Evolutionary conservation across 2,113 vertebrate species (phyloP).

Genomic region (Oriolus oriolus): DNA sequence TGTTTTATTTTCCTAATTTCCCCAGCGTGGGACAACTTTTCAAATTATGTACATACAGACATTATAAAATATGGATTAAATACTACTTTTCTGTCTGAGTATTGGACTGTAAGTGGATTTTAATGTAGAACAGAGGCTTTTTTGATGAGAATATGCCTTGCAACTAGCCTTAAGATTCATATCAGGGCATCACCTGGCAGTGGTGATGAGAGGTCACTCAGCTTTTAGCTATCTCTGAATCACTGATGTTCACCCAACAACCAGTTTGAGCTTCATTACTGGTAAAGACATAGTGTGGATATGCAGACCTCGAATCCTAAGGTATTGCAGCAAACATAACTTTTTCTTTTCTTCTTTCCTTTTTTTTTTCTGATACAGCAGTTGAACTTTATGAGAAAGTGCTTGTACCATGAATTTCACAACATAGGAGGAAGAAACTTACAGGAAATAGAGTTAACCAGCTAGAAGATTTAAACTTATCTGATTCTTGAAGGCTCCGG

Average conservation of each 20-base stretch:
- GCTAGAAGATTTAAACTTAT: neutral
- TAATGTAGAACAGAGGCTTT: neutral
- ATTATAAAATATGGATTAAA: neutral
- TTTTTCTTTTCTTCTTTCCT: too few species aligned
- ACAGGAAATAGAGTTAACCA: neutral
- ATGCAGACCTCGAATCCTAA: neutral
- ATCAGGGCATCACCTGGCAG: neutral
- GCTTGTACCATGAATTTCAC: neutral
- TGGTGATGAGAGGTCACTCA: too few species aligned
- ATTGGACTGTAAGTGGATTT: neutral
- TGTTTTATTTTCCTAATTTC: neutral
- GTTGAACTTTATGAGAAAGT: neutral
- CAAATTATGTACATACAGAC: neutral
- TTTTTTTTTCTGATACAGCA: neutral
- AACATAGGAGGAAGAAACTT: neutral
- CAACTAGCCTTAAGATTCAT: neutral
- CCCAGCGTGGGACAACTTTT: neutral
- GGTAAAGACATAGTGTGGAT: neutral
- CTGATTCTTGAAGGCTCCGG: neutral
- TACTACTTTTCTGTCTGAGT: neutral
- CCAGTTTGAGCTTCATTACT: accelerated
- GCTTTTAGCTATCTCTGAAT: neutral
- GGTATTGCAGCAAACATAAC: neutral
- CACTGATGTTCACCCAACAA: neutral
- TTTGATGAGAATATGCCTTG: neutral